phyloP scores from a whole-genome alignment of 1,140 invertebrate genomes.

The Muscidifurax raptorellus region DNA sequence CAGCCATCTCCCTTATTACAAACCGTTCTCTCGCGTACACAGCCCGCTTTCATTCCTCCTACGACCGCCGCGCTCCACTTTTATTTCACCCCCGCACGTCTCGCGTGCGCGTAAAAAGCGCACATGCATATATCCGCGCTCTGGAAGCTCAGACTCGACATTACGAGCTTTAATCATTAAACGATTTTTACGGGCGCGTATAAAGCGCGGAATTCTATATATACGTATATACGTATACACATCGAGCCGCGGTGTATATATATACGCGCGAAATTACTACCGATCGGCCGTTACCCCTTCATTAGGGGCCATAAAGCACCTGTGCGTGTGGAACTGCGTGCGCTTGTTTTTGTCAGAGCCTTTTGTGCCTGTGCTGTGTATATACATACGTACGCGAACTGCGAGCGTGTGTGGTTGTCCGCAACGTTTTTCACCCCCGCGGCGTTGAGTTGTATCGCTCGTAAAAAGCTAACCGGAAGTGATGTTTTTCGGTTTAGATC shows the following conservation, averaged over 20 bases:
- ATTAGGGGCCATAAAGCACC: conserved; percentile 35
- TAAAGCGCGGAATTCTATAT: conserved; percentile 29
- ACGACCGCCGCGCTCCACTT: not conserved
- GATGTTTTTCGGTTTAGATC: conserved; percentile 1
- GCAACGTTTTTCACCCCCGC: not conserved
- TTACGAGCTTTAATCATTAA: conserved; percentile 40
- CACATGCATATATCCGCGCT: too few species aligned
- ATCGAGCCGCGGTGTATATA: too few species aligned
- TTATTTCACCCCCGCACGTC: not conserved
- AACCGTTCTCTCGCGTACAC: not conserved
- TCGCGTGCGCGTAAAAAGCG: not conserved
- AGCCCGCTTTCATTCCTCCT: not conserved
- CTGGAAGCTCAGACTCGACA: not conserved
- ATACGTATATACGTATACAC: not conserved
- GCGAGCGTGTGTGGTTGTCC: not conserved
- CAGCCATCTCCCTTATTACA: not conserved
- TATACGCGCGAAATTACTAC: conserved; percentile 11
- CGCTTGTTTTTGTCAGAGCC: not conserved
- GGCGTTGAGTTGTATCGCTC: not conserved
- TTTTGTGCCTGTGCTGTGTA: not conserved
- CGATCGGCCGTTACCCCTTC: conserved; percentile 30
- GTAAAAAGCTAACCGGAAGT: not conserved
- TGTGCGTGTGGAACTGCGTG: too few species aligned
- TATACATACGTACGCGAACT: too few species aligned
- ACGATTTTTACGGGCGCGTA: conserved; percentile 43